Evolutionary conservation across 2,888 invertebrate species (phyloP).

Genomic region (Amitus sp.): DNA sequence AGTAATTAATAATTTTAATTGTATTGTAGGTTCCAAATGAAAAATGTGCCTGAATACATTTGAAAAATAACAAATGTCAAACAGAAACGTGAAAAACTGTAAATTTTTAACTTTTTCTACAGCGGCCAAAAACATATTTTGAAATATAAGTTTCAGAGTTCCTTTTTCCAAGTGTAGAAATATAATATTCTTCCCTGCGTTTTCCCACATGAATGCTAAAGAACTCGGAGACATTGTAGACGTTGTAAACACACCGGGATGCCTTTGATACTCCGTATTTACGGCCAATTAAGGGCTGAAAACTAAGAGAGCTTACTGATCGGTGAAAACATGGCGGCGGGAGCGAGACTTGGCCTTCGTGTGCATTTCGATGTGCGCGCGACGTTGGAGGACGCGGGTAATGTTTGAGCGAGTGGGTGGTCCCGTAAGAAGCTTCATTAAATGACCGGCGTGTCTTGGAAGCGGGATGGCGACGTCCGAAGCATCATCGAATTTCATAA

Average conservation of each 20-base stretch:
- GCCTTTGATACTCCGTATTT: conserved; percentile 34
- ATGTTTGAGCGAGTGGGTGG: conserved; percentile 56
- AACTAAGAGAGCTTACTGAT: conserved; percentile 21
- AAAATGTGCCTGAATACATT: too few species aligned
- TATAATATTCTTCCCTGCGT: too few species aligned
- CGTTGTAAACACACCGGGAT: conserved; percentile 19
- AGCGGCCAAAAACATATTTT: too few species aligned
- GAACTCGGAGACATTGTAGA: conserved; percentile 10
- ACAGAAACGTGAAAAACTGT: too few species aligned
- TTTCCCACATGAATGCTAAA: too few species aligned
- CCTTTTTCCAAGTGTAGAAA: too few species aligned
- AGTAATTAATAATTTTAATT: too few species aligned
- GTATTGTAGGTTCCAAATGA: too few species aligned
- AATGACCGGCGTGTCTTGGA: conserved; percentile 59
- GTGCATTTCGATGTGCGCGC: conserved; percentile 18
- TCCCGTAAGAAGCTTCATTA: conserved; percentile 49
- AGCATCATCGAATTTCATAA: conserved; percentile 28
- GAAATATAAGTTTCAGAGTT: too few species aligned
- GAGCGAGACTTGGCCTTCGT: conserved; percentile 24
- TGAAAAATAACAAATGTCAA: too few species aligned
- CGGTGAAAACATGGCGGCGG: conserved; percentile 36
- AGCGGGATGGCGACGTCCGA: conserved; percentile 49
- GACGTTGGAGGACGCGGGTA: conserved; percentile 31
- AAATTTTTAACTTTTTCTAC: too few species aligned
- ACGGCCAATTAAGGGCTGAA: conserved; percentile 44